These are phyloP conservation scores for Rhinolophus ferrumequinum DNA, from an alignment of 2,113 vertebrate species.

Conservation along the genomic window DNA sequence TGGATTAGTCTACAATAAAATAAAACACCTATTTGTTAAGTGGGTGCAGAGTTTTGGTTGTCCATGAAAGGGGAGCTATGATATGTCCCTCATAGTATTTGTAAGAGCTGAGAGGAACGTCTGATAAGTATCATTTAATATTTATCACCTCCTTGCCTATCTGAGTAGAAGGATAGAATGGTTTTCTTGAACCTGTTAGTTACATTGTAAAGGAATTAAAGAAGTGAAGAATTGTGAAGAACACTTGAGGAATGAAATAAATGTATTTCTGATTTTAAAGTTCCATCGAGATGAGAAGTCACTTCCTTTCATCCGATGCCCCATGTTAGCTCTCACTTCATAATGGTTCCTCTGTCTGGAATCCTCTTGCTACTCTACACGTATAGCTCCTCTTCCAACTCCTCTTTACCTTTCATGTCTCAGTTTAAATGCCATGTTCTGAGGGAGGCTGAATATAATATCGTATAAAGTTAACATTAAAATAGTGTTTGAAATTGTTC, in stretches of 20 bases:
- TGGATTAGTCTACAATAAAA: not conserved
- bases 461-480: not conserved
- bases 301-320: not conserved
- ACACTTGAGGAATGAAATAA: not conserved
- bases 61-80: not conserved
- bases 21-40: not conserved
- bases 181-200: not conserved
- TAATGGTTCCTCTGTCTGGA: not conserved
- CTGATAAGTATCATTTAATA: not conserved
- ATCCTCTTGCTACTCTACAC: not conserved
- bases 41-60: not conserved
- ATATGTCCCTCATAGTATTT: not conserved
- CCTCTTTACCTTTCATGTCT: not conserved
- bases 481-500: not conserved
- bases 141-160: not conserved
- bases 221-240: not conserved
- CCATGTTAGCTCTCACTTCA: not conserved
- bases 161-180: not conserved
- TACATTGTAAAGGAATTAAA: constrained; percentile 19
- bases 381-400: not conserved
- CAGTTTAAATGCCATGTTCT: not conserved
- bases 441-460: not conserved
- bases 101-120: not conserved
- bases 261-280: not conserved
- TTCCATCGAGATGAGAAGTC: not conserved